Conservation (phyloP, 1,140 invertebrate species). For the Ceratina australensis region DNA sequence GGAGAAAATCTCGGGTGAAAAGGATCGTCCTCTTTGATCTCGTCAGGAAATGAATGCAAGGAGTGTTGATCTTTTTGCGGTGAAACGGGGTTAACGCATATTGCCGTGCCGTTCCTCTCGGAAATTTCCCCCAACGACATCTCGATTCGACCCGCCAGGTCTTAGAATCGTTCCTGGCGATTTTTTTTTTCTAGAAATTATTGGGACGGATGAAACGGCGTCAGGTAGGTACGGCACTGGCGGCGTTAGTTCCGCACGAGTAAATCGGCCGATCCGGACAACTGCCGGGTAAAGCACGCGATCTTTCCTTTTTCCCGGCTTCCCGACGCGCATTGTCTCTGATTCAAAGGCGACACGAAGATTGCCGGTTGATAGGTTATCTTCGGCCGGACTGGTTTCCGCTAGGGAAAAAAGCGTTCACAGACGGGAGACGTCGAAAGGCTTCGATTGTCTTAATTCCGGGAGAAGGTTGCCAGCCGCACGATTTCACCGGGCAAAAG, state of each 20-base stretch:
- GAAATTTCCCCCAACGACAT: constrained; percentile 2
- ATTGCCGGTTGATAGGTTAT: constrained; percentile 57
- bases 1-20: constrained; percentile 53
- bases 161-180: background rate
- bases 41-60: constrained; percentile 44
- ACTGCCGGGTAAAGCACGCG: constrained; percentile 50
- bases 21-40: constrained; percentile 43
- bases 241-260: constrained; percentile 47
- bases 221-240: constrained; percentile 29
- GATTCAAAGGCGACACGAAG: constrained; percentile 61
- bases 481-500: constrained; percentile 7
- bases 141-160: background rate
- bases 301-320: constrained; percentile 51
- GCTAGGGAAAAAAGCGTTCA: constrained; percentile 43
- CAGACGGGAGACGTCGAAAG: constrained; percentile 41
- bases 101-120: constrained; percentile 5
- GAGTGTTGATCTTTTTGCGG: constrained; percentile 40
- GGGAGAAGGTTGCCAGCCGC: constrained; percentile 18
- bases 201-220: background rate
- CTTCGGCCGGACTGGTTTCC: constrained; percentile 49
- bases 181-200: too few relatives aligned
- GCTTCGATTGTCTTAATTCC: constrained; percentile 48
- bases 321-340: constrained; percentile 62
- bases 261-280: constrained; percentile 45
- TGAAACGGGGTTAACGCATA: constrained; percentile 48